Percentiles rank a stretch among this genome's conserved stretches.
phyloP scores from a whole-genome alignment of 2,113 vertebrate genomes.

The Danionella cerebrum region DNA sequence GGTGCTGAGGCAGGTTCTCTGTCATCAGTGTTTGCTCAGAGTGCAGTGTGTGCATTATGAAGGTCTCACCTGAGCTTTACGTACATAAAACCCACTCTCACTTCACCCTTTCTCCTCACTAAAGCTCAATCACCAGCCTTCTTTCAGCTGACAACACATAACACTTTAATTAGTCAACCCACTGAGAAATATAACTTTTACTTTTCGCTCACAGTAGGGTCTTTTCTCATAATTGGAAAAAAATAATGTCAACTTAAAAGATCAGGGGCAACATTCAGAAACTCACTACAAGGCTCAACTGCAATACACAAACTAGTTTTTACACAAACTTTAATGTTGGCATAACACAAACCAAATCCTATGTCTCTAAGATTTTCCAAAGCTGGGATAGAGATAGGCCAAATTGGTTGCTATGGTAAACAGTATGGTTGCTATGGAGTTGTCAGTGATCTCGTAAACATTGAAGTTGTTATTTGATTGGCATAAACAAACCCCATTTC shows the following conservation, averaged over 20 bases:
- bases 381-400: too few relatives aligned
- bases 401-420: too few relatives aligned
- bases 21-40: constrained; percentile 35
- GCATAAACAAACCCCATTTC: too few relatives aligned
- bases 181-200: constrained; percentile 28
- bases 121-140: constrained; percentile 17
- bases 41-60: constrained; percentile 33
- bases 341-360: too few relatives aligned
- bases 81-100: not conserved
- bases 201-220: constrained; percentile 18
- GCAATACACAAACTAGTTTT: too few relatives aligned
- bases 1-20: constrained; percentile 37
- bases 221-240: constrained; percentile 20
- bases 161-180: constrained; percentile 33
- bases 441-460: too few relatives aligned
- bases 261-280: too few relatives aligned
- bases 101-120: not conserved
- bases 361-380: too few relatives aligned
- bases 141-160: constrained; percentile 40
- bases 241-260: constrained; percentile 12
- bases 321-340: too few relatives aligned
- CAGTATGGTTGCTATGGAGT: too few relatives aligned
- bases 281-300: too few relatives aligned
- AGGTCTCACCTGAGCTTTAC: constrained; percentile 22
- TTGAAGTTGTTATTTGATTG: too few relatives aligned